Evolutionary conservation across 2,888 invertebrate species (phyloP).

Genomic region (Amaurobius ferox): DNA sequence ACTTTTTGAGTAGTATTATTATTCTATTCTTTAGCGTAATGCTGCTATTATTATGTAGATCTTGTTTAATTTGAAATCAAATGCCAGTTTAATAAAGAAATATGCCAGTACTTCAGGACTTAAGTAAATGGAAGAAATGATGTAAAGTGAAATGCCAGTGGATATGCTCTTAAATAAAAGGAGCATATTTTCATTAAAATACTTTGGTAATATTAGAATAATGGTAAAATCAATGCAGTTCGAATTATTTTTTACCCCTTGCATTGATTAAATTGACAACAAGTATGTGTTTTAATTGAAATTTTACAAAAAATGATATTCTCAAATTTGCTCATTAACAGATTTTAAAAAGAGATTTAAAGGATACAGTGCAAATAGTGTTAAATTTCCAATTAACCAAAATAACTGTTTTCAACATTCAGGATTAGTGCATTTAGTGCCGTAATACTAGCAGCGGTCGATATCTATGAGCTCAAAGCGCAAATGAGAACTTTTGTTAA

Average conservation of each 20-base stretch:
- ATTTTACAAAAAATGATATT: constrained; percentile 25
- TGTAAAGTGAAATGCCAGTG: constrained; percentile 31
- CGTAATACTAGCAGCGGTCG: constrained; percentile 45
- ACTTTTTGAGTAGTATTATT: constrained; percentile 19
- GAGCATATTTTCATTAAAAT: constrained; percentile 28
- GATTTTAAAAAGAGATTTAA: constrained; percentile 49
- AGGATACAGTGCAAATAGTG: constrained; percentile 46
- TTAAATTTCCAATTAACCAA: constrained; percentile 65
- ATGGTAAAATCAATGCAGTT: constrained; percentile 37
- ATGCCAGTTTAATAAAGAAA: constrained; percentile 8
- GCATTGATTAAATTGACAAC: constrained; percentile 42
- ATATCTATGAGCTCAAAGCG: constrained; percentile 54
- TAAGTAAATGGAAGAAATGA: background rate
- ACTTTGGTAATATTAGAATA: constrained; percentile 26
- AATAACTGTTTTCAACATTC: constrained; percentile 39
- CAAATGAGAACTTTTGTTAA: constrained; percentile 55
- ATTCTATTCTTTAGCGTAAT: constrained; percentile 11
- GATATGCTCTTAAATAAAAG: background rate
- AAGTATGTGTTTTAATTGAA: constrained; percentile 29
- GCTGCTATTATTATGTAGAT: constrained; percentile 28
- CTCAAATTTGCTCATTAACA: constrained; percentile 58
- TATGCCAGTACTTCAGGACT: background rate
- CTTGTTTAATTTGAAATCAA: constrained; percentile 35
- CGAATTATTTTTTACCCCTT: constrained; percentile 28
- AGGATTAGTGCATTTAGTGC: constrained; percentile 45